Conservation (phyloP, 1,140 invertebrate genomes). For the Anadara kagoshimensis region DNA sequence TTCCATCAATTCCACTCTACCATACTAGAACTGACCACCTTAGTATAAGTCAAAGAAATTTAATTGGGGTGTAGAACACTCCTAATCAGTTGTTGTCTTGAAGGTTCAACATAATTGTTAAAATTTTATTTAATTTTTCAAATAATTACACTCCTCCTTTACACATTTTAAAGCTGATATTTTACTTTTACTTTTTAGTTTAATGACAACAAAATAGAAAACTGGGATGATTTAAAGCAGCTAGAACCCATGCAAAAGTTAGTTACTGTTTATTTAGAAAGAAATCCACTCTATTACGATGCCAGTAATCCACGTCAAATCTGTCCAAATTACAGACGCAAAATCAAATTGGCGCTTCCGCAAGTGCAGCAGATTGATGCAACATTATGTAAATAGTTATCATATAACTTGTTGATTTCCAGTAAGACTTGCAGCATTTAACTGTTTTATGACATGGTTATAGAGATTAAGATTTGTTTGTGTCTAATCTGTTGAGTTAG, state of each 20-base stretch:
- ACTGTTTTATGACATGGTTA: no score
- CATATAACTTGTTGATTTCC: background rate
- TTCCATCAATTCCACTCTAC: no score
- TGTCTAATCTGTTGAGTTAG: no score
- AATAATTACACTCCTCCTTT: background rate
- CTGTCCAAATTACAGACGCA: slow-evolving; percentile 91
- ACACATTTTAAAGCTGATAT: background rate
- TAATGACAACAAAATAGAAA: slow-evolving; percentile 92
- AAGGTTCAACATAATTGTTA: no score
- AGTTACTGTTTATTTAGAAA: slow-evolving; percentile 93
- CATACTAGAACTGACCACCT: no score
- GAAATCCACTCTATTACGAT: slow-evolving; percentile 86
- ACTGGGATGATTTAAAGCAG: slow-evolving; percentile 89
- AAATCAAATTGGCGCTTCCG: slow-evolving; percentile 91
- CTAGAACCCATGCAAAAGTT: slow-evolving; percentile 85
- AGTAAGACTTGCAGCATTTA: no score
- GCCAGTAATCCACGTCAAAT: slow-evolving; percentile 60
- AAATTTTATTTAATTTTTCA: background rate
- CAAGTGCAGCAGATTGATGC: slow-evolving; percentile 95
- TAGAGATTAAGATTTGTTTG: no score
- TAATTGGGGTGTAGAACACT: no score
- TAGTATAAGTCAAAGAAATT: no score
- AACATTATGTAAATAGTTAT: slow-evolving; percentile 75
- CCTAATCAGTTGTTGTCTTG: no score
- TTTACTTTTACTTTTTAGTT: slow-evolving; percentile 80